Evolutionary conservation across 2,113 vertebrate genomes (phyloP), one percentile per base, ranked within the genome.

Genomic region (Aythya baeri): DNA sequence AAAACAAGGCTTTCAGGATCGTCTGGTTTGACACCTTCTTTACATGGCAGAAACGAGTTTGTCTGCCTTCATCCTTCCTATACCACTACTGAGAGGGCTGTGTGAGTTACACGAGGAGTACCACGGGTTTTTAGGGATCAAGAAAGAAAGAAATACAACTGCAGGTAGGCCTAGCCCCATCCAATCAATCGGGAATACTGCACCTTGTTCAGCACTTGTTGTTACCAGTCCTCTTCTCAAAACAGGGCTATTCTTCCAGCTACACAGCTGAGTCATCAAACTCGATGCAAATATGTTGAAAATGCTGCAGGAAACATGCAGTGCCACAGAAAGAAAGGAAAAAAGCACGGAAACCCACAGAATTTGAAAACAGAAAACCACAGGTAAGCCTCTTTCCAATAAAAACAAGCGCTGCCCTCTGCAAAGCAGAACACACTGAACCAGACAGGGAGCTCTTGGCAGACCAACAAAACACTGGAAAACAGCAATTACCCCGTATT

Each of bases 1-100:
- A 91, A 91, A 94, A 93, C 93, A 95, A 92, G 94, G 86, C 52
- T 91, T 96, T 95, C 94, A 96, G 81, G 92, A 94, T 65, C 74
- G 88, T 89, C 96, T 93, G 46, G 96, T 96, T 26, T 55, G 80
- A 73, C 90, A 85, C 21, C 73, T 83, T 34, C 70, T 88, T 87
- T 59, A 87, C 41, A 63, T 6, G 23, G 88, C 67, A 92, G 77
- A 85, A 97, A 95, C 75, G 0, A 65, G 92, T 94, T 58, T 93
- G 86, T 89, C 91, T 76, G 58, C 91, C 78, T 92, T 70, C 84
- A 62, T 82, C 41, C 44, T 66, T 92, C 58, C 81, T 82, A 26
- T 52, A 31, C 32, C 85, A 66, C 34, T 20, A 52, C 58, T 25
- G 20, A 66, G 67, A 73, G 70, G 9, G n/a, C 79, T 70, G 10